These are phyloP conservation scores for Dolichallabes microphthalmus DNA, from an alignment of 2,113 vertebrate species.

Conservation along the genomic window DNA sequence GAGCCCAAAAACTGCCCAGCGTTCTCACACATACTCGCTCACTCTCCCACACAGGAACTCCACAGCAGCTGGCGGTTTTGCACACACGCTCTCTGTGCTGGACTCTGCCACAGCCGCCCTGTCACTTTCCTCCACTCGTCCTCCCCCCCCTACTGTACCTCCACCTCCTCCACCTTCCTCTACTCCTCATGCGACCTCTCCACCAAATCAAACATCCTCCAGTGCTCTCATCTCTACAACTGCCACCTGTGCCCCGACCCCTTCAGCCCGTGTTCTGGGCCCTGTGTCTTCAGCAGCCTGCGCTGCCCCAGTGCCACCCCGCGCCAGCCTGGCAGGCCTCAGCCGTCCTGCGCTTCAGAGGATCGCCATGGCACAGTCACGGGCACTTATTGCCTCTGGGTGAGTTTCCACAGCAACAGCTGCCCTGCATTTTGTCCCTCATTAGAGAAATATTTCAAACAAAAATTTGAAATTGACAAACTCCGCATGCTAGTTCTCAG, in stretches of 20 bases:
- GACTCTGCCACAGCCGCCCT: conserved; percentile 71
- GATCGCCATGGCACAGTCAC: conserved; percentile 91
- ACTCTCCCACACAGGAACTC: conserved; percentile 74
- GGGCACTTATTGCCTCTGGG: conserved; percentile 92
- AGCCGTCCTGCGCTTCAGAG: conserved; percentile 86
- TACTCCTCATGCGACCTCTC: conserved; percentile 47
- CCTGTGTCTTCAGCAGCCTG: conserved; percentile 66
- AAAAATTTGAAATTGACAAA: not conserved
- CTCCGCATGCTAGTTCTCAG: not conserved
- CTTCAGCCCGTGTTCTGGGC: conserved; percentile 69
- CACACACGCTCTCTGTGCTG: conserved; percentile 61
- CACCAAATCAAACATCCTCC: conserved; percentile 55
- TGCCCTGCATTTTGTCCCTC: not conserved
- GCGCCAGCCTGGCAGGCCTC: conserved; percentile 79
- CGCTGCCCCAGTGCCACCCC: conserved; percentile 72
- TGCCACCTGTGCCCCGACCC: conserved; percentile 61
- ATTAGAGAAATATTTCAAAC: not conserved
- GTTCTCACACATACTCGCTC: conserved; percentile 67
- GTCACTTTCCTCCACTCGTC: conserved; percentile 70
- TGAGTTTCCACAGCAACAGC: conserved; percentile 67
- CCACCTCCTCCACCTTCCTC: conserved; percentile 68
- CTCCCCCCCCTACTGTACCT: conserved; percentile 71
- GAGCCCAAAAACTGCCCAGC: conserved; percentile 66
- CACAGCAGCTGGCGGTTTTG: conserved; percentile 59
- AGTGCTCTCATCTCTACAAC: conserved; percentile 67